These are phyloP conservation scores for Typhlichthys subterraneus DNA, from an alignment of 2,797 vertebrate genomes.

Conservation along the genomic window DNA sequence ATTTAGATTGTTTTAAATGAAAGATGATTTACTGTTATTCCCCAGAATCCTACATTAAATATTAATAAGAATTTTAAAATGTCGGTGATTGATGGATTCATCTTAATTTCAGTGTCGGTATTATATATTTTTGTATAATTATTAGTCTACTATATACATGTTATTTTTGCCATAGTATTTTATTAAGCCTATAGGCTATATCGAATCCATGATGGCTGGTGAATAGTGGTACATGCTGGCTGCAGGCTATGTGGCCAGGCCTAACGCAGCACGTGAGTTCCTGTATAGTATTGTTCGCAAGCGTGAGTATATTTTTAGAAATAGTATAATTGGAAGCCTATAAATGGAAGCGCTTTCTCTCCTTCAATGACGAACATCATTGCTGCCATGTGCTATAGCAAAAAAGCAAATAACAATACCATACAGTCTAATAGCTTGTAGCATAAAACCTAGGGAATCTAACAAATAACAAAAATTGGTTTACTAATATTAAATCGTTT, in stretches of 20 bases:
- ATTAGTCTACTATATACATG: not conserved
- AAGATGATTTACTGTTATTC: no score
- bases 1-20: not conserved
- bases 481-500: no score
- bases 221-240: not conserved
- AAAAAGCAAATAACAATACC: no score
- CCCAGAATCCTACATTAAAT: not conserved
- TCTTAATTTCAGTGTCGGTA: not conserved
- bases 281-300: constrained; percentile 62
- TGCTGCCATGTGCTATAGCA: constrained; percentile 4
- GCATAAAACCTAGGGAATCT: no score
- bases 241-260: constrained; percentile 40
- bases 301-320: constrained; percentile 67
- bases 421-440: no score
- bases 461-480: no score
- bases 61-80: not conserved
- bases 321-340: constrained; percentile 48
- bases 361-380: constrained; percentile 31
- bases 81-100: not conserved
- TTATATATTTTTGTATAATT: not conserved
- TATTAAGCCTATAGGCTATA: not conserved
- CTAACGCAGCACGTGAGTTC: constrained; percentile 65
- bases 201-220: not conserved
- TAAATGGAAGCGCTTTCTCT: constrained; percentile 33
- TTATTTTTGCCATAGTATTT: constrained; percentile 6